Percentiles rank a stretch among this genome's conserved stretches.
phyloP scores from a whole-genome alignment of 2,888 invertebrate genomes.

The Keiferia lycopersicella region DNA sequence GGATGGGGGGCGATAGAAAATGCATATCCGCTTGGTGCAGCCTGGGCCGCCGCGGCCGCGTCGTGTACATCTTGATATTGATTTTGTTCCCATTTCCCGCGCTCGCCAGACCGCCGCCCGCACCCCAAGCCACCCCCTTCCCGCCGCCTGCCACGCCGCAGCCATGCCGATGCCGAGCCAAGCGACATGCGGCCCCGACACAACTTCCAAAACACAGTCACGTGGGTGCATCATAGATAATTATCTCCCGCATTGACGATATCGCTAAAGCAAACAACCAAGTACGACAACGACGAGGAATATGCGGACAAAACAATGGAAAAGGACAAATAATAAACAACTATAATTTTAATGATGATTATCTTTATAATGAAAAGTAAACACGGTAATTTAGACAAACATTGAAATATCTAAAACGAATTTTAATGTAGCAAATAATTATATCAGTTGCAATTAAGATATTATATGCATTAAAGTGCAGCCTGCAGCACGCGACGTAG shows the following conservation, averaged over 20 bases:
- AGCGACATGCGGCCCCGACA: conserved; percentile 33
- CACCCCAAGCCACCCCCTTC: conserved; percentile 36
- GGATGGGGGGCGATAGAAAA: conserved; percentile 15
- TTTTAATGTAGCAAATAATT: neutral
- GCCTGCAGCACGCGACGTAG: conserved; percentile 29
- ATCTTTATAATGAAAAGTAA: neutral
- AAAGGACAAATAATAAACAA: conserved; percentile 6
- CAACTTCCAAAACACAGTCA: conserved; percentile 51
- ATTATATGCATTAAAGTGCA: conserved; percentile 15
- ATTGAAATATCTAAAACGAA: neutral
- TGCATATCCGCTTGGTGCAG: conserved; percentile 28
- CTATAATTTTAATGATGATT: neutral
- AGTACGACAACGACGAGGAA: neutral
- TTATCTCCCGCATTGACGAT: conserved; percentile 15
- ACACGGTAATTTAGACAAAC: neutral
- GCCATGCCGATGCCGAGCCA: conserved; percentile 37
- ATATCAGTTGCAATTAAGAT: neutral
- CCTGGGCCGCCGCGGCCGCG: conserved; percentile 15
- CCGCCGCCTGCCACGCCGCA: conserved; percentile 35
- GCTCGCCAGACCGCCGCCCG: conserved; percentile 34
- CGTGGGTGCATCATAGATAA: conserved; percentile 42
- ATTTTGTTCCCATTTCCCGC: conserved; percentile 56
- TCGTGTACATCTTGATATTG: conserved; percentile 53
- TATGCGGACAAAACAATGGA: neutral
- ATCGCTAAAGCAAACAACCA: conserved; percentile 9